Evolutionary conservation across 2,888 invertebrate species (phyloP).

Genomic region (Alcis repandata): DNA sequence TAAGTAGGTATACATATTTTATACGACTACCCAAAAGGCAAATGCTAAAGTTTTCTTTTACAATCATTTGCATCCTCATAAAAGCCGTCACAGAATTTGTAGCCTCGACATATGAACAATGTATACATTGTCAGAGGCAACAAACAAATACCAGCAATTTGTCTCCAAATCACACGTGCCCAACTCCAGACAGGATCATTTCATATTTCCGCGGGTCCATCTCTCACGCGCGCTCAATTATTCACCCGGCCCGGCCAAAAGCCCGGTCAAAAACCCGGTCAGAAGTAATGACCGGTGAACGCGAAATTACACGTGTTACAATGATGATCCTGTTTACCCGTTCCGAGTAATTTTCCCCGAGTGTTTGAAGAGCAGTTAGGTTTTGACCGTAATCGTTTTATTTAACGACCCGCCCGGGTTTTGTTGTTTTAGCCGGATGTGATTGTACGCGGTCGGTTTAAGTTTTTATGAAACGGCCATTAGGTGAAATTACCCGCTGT

Average conservation of each 20-base stretch:
- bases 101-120: neutral
- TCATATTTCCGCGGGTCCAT: slow-evolving; percentile 81
- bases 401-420: slow-evolving; percentile 61
- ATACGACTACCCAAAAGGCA: too few species aligned
- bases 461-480: slow-evolving; percentile 49
- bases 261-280: slow-evolving; percentile 59
- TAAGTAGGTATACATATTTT: too few species aligned
- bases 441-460: slow-evolving; percentile 55
- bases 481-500: slow-evolving; percentile 33
- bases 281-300: slow-evolving; percentile 81
- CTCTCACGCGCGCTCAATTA: slow-evolving; percentile 79
- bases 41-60: too few species aligned
- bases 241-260: slow-evolving; percentile 63
- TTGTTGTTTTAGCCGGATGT: slow-evolving; percentile 53
- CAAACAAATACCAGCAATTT: slow-evolving; percentile 21
- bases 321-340: slow-evolving; percentile 80
- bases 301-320: slow-evolving; percentile 82
- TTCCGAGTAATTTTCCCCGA: slow-evolving; percentile 67
- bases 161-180: slow-evolving; percentile 47
- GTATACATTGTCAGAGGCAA: neutral
- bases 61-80: neutral
- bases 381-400: slow-evolving; percentile 73
- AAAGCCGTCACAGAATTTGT: neutral
- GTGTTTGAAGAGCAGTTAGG: slow-evolving; percentile 77
- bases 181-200: slow-evolving; percentile 74